Evolutionary conservation across 2,797 vertebrate genomes (phyloP).

Genomic region (Eremophila alpestris): DNA sequence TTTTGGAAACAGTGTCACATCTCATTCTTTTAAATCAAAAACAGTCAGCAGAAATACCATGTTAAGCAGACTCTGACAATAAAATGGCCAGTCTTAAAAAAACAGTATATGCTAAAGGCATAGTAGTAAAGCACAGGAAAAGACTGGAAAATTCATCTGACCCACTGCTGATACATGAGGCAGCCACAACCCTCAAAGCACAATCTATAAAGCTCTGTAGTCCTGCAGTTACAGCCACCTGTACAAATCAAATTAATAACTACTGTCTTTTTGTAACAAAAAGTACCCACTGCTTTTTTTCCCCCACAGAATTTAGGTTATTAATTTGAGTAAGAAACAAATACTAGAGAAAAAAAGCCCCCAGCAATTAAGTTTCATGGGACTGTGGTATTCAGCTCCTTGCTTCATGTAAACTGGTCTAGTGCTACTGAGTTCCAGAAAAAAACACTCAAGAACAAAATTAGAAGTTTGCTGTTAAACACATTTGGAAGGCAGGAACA

Average conservation of each 20-base stretch:
- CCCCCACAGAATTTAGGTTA: not conserved
- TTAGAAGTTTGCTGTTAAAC: not conserved
- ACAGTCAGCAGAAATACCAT: not conserved
- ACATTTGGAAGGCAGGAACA: not conserved
- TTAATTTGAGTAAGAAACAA: slow-evolving; percentile 20
- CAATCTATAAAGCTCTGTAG: not conserved
- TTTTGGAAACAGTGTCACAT: not conserved
- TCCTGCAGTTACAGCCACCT: not conserved
- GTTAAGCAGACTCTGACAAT: not conserved
- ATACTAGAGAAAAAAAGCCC: not conserved
- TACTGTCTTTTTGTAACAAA: not conserved
- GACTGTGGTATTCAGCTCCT: not conserved
- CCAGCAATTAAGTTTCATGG: slow-evolving; percentile 16
- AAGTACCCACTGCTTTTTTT: not conserved
- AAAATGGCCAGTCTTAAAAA: not conserved
- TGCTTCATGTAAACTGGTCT: not conserved
- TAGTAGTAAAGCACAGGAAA: not conserved
- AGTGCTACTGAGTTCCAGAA: not conserved
- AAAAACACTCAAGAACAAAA: not conserved
- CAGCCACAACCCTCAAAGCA: not conserved
- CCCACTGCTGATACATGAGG: not conserved
- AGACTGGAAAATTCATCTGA: not conserved
- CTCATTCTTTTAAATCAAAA: not conserved
- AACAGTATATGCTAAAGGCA: not conserved
- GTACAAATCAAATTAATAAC: not conserved